Conservation (phyloP, 2,113 vertebrate genomes). For the Synodontis membranacea region DNA sequence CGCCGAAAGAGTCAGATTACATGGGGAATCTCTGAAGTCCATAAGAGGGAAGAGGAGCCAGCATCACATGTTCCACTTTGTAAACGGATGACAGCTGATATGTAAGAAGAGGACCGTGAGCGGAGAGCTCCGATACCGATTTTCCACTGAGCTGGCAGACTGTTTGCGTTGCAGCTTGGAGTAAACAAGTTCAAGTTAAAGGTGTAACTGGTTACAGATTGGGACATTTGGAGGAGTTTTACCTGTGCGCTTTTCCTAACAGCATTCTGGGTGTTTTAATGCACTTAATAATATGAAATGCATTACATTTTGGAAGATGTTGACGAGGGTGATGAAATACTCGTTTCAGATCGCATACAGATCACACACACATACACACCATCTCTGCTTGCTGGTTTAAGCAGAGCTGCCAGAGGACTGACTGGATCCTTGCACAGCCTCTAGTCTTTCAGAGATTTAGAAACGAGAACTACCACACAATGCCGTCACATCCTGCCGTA, state of each 20-base stretch:
- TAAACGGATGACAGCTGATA: constrained; percentile 55
- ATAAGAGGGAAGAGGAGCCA: constrained; percentile 34
- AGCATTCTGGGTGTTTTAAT: not conserved
- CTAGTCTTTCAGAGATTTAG: constrained; percentile 4
- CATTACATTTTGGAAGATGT: not conserved
- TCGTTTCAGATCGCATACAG: not conserved
- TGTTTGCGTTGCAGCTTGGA: not conserved
- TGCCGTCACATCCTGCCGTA: constrained; percentile 4
- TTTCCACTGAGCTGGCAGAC: constrained; percentile 54
- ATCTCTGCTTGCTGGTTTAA: not conserved
- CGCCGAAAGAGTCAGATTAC: constrained; percentile 13
- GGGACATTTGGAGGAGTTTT: not conserved
- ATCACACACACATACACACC: not conserved
- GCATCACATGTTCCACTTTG: constrained; percentile 38
- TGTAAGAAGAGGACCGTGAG: constrained; percentile 36
- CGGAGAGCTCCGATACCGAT: constrained; percentile 41
- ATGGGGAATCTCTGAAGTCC: constrained; percentile 35
- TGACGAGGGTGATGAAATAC: not conserved
- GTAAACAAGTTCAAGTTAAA: constrained; percentile 45
- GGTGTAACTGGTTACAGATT: not conserved
- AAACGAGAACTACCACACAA: not conserved
- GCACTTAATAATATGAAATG: not conserved
- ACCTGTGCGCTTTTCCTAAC: not conserved
- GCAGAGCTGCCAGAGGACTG: not conserved
- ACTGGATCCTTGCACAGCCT: constrained; percentile 15